Evolutionary conservation across 2,113 vertebrate species (phyloP), one percentile per base, ranked within the genome.

Genomic region (Leptocoma aspasia): DNA sequence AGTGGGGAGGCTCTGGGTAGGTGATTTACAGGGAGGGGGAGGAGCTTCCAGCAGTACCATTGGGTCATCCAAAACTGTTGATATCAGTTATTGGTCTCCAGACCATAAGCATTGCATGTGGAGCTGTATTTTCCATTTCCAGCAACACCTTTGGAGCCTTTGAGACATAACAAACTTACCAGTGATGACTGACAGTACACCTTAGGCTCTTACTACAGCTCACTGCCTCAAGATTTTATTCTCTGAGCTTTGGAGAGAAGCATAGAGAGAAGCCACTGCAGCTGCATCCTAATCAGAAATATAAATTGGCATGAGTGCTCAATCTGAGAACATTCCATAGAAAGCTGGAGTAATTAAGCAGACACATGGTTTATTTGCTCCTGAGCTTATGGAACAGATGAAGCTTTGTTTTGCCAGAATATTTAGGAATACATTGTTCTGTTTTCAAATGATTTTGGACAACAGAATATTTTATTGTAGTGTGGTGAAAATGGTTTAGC

Each of bases 301-400:
- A 31, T 3, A n/a, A 61, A 45, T 73, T 65, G 28, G 13, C 11
- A 2, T 11, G 20, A 70, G 27, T 47, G 56, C 42, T 84, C 9
- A 15, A 0, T 57, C 42, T 73, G 15, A 70, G 65, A 66, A 59
- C 7, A 27, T 42, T 37, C 39, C 18, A 19, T 17, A 50, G 35
- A 59, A 50, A 49, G 18, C 28, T 33, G n/a, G 37, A 63, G 13
- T 84, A 49, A 53, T 77, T 69, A 44, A 75, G 39, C 22, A 71
- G 56, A 30, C 30, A 53, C 6, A 3, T 44, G 10, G 31, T 39
- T 82, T 68, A 33, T 80, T 79, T 68, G 24, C 13, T 89, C 17
- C 37, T 87, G n/a, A 78, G 31, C 42, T 91, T 85, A 60, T 31
- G 0, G 0, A 57, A 66, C 1, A 1, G 26, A 19, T 56, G 73